These are phyloP conservation scores for Lycocerus yunnanus DNA, from an alignment of 2,888 invertebrate species.

Conservation along the genomic window DNA sequence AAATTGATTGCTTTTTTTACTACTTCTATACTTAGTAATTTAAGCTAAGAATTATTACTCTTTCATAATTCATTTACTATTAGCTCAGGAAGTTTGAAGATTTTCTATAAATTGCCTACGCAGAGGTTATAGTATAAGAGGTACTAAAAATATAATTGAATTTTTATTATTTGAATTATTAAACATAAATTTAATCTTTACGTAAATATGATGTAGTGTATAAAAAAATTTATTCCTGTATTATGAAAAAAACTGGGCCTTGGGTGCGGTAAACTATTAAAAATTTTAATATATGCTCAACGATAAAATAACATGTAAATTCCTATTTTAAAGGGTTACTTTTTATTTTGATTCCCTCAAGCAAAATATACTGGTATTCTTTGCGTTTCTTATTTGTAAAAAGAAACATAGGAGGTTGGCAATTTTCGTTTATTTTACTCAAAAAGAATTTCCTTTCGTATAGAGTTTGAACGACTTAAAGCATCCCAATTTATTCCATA, in stretches of 20 bases:
- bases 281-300: not conserved
- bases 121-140: not conserved
- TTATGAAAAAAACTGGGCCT: not conserved
- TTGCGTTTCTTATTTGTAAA: slow-evolving; percentile 5
- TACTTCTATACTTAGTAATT: not conserved
- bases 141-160: not conserved
- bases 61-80: not conserved
- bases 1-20: not conserved
- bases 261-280: not conserved
- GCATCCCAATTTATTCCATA: slow-evolving; percentile 15
- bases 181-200: not conserved
- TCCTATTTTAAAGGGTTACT: not conserved
- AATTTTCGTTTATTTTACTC: slow-evolving; percentile 18
- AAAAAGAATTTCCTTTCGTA: slow-evolving; percentile 12
- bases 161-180: not conserved
- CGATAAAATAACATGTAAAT: not conserved
- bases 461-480: slow-evolving; percentile 14
- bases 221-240: not conserved
- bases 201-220: not conserved
- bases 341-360: slow-evolving; percentile 6
- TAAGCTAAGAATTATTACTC: not conserved
- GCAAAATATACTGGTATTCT: slow-evolving; percentile 10
- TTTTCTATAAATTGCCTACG: not conserved
- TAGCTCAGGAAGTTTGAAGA: not conserved
- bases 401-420: slow-evolving; percentile 17